phyloP scores from a whole-genome alignment of 2,113 vertebrate species.

The Erinaceus europaeus region DNA sequence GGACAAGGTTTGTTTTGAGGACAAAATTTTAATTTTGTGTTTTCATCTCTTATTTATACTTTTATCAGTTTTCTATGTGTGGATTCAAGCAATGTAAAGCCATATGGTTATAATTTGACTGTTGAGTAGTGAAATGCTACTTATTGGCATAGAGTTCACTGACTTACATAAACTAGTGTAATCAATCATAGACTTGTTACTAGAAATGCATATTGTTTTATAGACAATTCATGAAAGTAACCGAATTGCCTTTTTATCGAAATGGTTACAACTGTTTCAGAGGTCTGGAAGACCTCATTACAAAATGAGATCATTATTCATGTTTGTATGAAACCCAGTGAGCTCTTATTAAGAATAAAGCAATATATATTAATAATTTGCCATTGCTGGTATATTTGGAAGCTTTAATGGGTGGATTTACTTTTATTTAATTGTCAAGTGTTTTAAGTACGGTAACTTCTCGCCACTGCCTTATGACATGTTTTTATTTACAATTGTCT shows the following conservation, averaged over 20 bases:
- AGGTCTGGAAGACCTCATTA: background rate
- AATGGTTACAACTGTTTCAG: background rate
- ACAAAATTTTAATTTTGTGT: background rate
- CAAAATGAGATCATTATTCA: background rate
- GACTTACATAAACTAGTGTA: background rate
- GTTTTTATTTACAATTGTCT: background rate
- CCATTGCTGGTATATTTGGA: too few species aligned
- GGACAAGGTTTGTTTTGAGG: slow-evolving; percentile 91
- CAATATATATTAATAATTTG: too few species aligned
- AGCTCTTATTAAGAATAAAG: too few species aligned
- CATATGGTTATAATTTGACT: too few species aligned
- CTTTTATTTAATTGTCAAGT: background rate
- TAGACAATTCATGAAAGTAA: background rate
- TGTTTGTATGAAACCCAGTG: too few species aligned
- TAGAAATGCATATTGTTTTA: background rate
- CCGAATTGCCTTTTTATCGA: slow-evolving; percentile 1
- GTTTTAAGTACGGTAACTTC: background rate
- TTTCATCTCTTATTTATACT: background rate
- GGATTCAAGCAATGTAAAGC: background rate
- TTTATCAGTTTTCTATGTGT: background rate
- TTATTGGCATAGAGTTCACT: background rate
- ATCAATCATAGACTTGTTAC: background rate
- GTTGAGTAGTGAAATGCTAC: background rate
- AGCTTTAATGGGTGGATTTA: too few species aligned
- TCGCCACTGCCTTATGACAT: background rate